A percentile compares a stretch with the other conserved stretches of the same genome.
Conservation (phyloP, 1,140 invertebrate species). For the Papilio helenus region DNA sequence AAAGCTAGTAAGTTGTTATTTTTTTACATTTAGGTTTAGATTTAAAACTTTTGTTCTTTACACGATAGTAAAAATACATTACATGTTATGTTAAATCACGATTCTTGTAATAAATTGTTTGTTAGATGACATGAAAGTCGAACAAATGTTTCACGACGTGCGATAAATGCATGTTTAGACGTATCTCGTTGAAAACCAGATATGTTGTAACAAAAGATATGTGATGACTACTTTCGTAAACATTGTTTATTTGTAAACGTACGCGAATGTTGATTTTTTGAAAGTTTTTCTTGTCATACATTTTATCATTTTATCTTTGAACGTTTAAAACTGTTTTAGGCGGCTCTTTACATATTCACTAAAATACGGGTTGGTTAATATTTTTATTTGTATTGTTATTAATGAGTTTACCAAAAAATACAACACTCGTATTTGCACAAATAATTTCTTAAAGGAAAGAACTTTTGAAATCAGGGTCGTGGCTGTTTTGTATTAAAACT, state of each 20-base stretch:
- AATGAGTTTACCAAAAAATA: too few species aligned
- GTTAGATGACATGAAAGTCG: background rate
- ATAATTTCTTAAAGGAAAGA: too few species aligned
- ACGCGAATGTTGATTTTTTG: background rate
- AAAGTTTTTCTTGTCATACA: background rate
- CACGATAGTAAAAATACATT: background rate
- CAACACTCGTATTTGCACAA: too few species aligned
- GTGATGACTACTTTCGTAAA: background rate
- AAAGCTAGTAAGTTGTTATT: too few species aligned
- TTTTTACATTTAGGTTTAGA: too few species aligned
- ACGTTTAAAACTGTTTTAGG: too few species aligned
- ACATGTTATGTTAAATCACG: background rate
- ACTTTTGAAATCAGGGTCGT: too few species aligned
- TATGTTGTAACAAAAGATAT: background rate
- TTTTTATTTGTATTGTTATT: too few species aligned
- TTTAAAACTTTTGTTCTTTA: background rate
- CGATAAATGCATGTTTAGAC: conserved; percentile 10
- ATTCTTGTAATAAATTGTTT: background rate
- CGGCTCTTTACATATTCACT: too few species aligned
- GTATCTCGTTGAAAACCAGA: background rate
- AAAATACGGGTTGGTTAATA: too few species aligned
- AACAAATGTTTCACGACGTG: conserved; percentile 2
- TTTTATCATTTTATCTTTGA: too few species aligned
- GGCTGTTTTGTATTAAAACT: too few species aligned
- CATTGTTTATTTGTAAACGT: background rate